Base-by-base conservation (phyloP, 2,113 vertebrate species). In the Bubalus kerabau region DNA sequence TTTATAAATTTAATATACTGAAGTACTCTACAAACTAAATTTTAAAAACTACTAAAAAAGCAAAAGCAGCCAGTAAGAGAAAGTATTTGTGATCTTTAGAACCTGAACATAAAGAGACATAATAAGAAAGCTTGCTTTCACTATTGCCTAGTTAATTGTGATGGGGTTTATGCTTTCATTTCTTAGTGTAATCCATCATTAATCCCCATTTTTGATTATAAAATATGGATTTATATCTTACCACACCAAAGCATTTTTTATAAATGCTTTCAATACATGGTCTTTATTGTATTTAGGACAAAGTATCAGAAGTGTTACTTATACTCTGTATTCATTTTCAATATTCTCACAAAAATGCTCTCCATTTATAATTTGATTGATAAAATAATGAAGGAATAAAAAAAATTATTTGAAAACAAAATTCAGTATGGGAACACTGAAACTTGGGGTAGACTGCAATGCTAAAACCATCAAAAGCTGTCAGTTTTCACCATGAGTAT, bases 351-450 rank as follows among this genome's bases (percentile, higher is more conserved):
- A 98, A 87, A 98, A 98, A 94, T 81, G 82, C 43, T 90, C 97
- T 96, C 91, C 76, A 87, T 96, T 98, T 97, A 96, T 74, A 83
- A 95, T 88, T 96, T 96, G 86, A 96, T 26, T 95, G 62, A 92
- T 81, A 62, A 87, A 83, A 82, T 30, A 26, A 95, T 94, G 90
- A 94, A 57, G 95, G 59, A 97, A 94, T 82, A 97, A 94, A 97
- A 92, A 92, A 97, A 97, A 96, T 91, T 93, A 97, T 95, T 95
- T 97, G 93, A 98, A 98, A 97, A 98, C 87, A 98, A 99, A 98
- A 98, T 97, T 43, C 86, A 94, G 74, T 64, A 59, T 92, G 97
- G 98, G 90, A 83, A 97, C 11, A 17, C 87, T 93, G 88, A 98
- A 97, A 95, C 89, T 89, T 94, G 90, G 84, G 92, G 89, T 94